These are phyloP conservation scores for Microchirus variegatus DNA, from an alignment of 2,797 vertebrate genomes.

Conservation along the genomic window DNA sequence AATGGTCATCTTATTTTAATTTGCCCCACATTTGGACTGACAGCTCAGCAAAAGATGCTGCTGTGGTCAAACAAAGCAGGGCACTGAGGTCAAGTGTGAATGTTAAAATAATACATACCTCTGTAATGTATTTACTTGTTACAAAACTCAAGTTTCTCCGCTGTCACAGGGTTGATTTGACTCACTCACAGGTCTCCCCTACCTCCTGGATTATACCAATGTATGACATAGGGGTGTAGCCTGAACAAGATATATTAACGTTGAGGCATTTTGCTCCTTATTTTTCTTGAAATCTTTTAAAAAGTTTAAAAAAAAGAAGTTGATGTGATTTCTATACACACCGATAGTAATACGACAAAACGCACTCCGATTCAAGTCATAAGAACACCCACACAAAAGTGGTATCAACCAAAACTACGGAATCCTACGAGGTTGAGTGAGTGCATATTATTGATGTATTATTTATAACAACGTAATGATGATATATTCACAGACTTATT, in stretches of 20 bases:
- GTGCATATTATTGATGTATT: too few relatives aligned
- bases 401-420: conserved; percentile 79
- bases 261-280: background rate
- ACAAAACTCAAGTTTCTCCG: conserved; percentile 81
- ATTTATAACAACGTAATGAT: background rate
- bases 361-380: rapidly evolving
- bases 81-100: conserved; percentile 25
- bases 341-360: rapidly evolving
- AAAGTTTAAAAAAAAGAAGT: rapidly evolving
- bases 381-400: conserved; percentile 31
- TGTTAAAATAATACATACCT: conserved; percentile 69
- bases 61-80: conserved; percentile 36
- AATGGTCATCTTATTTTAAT: conserved; percentile 59
- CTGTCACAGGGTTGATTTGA: conserved; percentile 83
- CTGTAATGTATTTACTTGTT: conserved; percentile 67
- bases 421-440: conserved; percentile 39
- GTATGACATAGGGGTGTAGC: conserved; percentile 35
- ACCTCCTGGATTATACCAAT: conserved; percentile 70
- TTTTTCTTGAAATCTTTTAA: background rate
- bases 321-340: rapidly evolving
- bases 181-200: conserved; percentile 81
- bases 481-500: too few relatives aligned
- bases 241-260: background rate
- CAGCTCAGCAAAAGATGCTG: conserved; percentile 53
- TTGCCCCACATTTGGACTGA: conserved; percentile 56